Base-by-base conservation (phyloP, 2,888 invertebrate species). In the Cryptosula pallasiana region DNA sequence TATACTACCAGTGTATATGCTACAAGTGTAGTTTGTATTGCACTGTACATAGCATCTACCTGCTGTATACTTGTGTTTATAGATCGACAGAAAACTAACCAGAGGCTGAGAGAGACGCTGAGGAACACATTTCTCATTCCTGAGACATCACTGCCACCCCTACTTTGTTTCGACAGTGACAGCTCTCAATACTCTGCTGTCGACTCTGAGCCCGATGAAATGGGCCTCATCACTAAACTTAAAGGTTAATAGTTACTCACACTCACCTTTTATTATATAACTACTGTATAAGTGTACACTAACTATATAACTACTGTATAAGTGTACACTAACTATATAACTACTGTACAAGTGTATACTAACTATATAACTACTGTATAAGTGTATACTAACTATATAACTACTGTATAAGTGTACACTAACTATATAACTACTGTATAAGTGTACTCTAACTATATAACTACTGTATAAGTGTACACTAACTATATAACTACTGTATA, bases 111-210 rank as follows among this genome's bases (percentile, higher is more conserved):
- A 69, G 76, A 75, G 55, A 55, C 63, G 20, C 32, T 69, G 29
- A 76, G 77, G 35, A 77, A 75, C 69, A 76, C 75, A 9, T 81
- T 80, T 75, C 73, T 82, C 35, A 79, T 82, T 55, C 81, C 81
- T 1, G 82, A 81, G 35, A 78, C 78, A 27, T 81, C 82, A 3
- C 76, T 85, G 55, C 84, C 85, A 35, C 84, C 84, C 9, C 63
- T 63, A 27, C 32, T 63, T 20, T 34, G 63, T 34, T 63, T 29
- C 34, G 34, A 63, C 27, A 63, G 13, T 5, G 34, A 63, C 34
- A 32, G 63, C 63, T 27, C 63, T 32, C 63, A 27, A 5, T 63
- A 63, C 34, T 29, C 63, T 5, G 63, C 63, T 32, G 63, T 63
- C 9, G 63, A 63, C n/a, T 20, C 63, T 27, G 34, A 27, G 32